These are phyloP conservation scores for Plectropomus leopardus DNA, from an alignment of 2,113 vertebrate genomes.

Conservation along the genomic window DNA sequence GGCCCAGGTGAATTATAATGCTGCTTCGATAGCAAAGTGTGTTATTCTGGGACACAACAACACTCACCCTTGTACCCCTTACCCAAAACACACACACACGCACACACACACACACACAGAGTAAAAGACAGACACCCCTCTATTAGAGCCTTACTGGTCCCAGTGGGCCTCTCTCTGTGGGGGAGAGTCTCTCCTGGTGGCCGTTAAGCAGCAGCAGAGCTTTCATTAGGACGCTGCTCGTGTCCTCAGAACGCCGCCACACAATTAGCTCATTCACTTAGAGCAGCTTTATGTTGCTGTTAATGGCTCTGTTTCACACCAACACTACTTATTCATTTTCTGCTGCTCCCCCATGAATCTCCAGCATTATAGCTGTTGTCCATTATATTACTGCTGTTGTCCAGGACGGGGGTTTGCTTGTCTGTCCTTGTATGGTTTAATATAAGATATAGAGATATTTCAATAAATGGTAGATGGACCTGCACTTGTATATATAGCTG, in stretches of 20 bases:
- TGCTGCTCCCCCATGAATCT: neutral
- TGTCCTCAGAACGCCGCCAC: slow-evolving; percentile 17
- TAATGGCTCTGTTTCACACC: slow-evolving; percentile 12
- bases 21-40: slow-evolving; percentile 46
- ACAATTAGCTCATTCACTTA: slow-evolving; percentile 52
- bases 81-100: neutral
- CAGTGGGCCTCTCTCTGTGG: slow-evolving; percentile 25
- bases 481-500: too few relatives aligned
- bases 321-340: neutral
- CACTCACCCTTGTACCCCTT: slow-evolving; percentile 3
- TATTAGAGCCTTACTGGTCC: slow-evolving; percentile 55
- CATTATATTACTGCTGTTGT: neutral
- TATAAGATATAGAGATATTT: too few relatives aligned
- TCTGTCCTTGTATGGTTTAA: neutral
- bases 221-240: slow-evolving; percentile 48
- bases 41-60: slow-evolving; percentile 33
- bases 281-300: slow-evolving; percentile 23
- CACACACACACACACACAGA: slow-evolving; percentile 3
- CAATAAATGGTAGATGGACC: too few relatives aligned
- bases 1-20: slow-evolving; percentile 44
- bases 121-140: neutral
- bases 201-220: slow-evolving; percentile 38
- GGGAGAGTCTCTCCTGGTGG: slow-evolving; percentile 6
- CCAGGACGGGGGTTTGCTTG: neutral
- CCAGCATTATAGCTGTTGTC: neutral